Conservation (phyloP, 1,140 invertebrate species). For the Centruroides sculpturatus region DNA sequence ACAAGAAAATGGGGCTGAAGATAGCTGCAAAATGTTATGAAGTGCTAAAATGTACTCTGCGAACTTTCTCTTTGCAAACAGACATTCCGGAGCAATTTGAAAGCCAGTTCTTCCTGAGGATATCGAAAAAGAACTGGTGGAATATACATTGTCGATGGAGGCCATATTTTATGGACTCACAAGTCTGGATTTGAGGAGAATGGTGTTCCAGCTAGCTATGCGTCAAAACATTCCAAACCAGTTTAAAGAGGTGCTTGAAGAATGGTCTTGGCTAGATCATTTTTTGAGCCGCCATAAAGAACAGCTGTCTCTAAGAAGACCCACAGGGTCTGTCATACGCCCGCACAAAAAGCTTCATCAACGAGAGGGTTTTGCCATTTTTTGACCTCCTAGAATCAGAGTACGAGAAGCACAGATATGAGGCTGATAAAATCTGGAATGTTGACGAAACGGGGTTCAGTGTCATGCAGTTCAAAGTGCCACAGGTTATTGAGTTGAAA, state of each 20-base stretch:
- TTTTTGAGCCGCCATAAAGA: neutral
- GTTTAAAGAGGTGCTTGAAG: neutral
- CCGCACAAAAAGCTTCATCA: neutral
- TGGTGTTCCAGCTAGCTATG: neutral
- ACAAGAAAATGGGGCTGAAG: too few species aligned
- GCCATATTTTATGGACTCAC: neutral
- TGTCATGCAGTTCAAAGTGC: too few species aligned
- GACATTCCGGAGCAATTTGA: too few species aligned
- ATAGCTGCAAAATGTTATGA: too few species aligned
- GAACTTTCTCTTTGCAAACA: too few species aligned
- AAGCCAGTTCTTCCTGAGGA: too few species aligned
- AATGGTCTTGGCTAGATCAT: neutral
- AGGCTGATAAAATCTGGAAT: slow-evolving; percentile 11
- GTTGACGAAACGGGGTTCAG: slow-evolving; percentile 13
- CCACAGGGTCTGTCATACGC: neutral
- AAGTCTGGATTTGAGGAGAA: neutral
- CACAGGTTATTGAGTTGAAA: neutral
- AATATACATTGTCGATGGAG: too few species aligned
- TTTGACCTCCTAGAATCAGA: neutral
- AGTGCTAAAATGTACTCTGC: too few species aligned
- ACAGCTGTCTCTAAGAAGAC: neutral
- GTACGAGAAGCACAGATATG: neutral
- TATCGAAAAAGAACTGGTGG: too few species aligned
- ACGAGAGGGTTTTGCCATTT: neutral
- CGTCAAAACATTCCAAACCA: neutral